Conservation (phyloP, 2,888 invertebrate genomes). For the Himalopsyche japonica region DNA sequence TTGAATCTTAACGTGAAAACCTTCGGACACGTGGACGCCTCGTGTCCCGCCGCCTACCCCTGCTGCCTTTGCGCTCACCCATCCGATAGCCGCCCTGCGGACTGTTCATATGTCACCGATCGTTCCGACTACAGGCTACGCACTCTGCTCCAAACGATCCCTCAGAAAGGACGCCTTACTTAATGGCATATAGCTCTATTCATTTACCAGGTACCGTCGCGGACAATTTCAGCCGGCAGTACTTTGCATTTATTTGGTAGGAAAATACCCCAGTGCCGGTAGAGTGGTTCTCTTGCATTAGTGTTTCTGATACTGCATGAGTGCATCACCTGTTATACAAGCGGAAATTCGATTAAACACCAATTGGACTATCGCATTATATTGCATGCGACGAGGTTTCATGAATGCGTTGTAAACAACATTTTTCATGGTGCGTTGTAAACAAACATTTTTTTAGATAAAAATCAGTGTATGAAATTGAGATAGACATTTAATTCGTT, state of each 20-base stretch:
- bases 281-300: not conserved
- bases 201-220: not conserved
- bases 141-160: not conserved
- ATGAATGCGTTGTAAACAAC: too few species aligned
- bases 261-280: not conserved
- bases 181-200: not conserved
- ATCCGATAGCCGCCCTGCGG: slow-evolving; percentile 23
- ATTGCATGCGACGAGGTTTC: too few species aligned
- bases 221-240: not conserved
- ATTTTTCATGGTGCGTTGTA: too few species aligned
- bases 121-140: slow-evolving; percentile 45
- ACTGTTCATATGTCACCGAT: slow-evolving; percentile 35
- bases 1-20: slow-evolving; percentile 7
- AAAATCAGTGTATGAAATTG: too few species aligned
- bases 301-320: not conserved
- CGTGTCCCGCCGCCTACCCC: slow-evolving; percentile 15
- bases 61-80: slow-evolving; percentile 29
- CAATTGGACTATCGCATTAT: too few species aligned
- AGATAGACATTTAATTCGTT: too few species aligned
- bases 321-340: too few species aligned
- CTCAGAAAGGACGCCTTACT: not conserved
- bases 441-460: too few species aligned
- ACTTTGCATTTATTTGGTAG: not conserved
- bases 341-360: too few species aligned
- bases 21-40: slow-evolving; percentile 18